Conservation (phyloP, 2,888 invertebrate species). For the Ferdinandea cuprea region DNA sequence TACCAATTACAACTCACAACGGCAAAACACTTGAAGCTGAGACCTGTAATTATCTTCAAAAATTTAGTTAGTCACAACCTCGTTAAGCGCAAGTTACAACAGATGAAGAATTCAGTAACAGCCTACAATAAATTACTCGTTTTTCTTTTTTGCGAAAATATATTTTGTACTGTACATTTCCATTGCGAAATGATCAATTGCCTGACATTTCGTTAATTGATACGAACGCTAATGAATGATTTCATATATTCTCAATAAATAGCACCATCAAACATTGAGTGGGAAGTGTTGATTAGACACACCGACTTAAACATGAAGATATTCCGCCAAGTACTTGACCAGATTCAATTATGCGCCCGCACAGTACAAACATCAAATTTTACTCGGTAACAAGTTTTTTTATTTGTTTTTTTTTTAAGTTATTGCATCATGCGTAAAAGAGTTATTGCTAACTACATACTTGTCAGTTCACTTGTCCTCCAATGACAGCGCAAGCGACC, state of each 20-base stretch:
- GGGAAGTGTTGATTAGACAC: constrained; percentile 35
- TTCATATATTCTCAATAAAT: constrained; percentile 19
- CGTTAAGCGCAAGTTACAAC: background rate
- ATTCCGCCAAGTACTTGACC: constrained; percentile 5
- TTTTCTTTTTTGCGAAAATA: background rate
- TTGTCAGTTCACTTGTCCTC: constrained; percentile 34
- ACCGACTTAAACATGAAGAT: constrained; percentile 16
- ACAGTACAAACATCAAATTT: constrained; percentile 1
- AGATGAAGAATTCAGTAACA: background rate
- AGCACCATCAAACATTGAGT: background rate
- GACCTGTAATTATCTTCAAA: too few species aligned
- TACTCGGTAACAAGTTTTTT: constrained; percentile 6
- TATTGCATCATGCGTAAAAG: constrained; percentile 46
- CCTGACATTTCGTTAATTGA: constrained; percentile 22
- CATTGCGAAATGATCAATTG: constrained; percentile 16
- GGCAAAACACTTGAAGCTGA: too few species aligned
- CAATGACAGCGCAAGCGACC: too few species aligned
- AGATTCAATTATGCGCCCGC: constrained; percentile 42
- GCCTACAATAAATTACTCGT: background rate
- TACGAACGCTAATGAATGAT: constrained; percentile 38
- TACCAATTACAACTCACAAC: too few species aligned
- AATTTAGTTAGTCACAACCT: background rate
- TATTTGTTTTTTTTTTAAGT: background rate
- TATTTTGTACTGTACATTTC: too few species aligned
- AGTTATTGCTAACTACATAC: constrained; percentile 22